phyloP scores from a whole-genome alignment of 2,113 vertebrate species.

The Percina caprodes region DNA sequence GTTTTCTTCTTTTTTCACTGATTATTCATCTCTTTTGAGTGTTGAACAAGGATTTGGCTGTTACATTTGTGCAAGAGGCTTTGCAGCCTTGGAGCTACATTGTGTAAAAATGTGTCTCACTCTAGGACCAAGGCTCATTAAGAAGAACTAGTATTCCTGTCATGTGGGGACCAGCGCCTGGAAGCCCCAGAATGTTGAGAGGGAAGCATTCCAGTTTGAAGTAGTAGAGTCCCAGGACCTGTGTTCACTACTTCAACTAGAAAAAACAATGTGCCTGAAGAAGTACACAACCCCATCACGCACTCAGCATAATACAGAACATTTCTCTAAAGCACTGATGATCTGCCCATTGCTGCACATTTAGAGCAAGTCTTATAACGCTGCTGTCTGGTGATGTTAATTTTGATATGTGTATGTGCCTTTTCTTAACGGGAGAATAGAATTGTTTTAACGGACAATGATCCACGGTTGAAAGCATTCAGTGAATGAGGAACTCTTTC shows the following conservation, averaged over 20 bases:
- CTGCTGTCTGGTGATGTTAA: slow-evolving; percentile 53
- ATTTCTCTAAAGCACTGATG: slow-evolving; percentile 58
- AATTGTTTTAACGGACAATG: slow-evolving; percentile 35
- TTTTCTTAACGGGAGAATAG: slow-evolving; percentile 18
- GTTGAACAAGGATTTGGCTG: slow-evolving; percentile 57
- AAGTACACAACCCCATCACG: slow-evolving; percentile 40
- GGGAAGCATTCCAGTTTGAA: slow-evolving; percentile 57
- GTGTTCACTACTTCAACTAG: slow-evolving; percentile 52
- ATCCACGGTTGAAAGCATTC: slow-evolving; percentile 31
- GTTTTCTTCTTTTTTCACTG: slow-evolving; percentile 58
- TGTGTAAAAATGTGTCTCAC: slow-evolving; percentile 57
- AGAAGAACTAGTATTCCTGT: slow-evolving; percentile 64
- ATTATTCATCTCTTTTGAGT: slow-evolving; percentile 61
- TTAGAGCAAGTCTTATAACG: slow-evolving; percentile 31
- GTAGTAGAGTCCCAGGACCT: slow-evolving; percentile 74
- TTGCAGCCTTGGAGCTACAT: slow-evolving; percentile 63
- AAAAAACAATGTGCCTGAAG: slow-evolving; percentile 52
- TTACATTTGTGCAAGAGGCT: slow-evolving; percentile 59
- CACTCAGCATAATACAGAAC: slow-evolving; percentile 50
- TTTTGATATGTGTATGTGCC: slow-evolving; percentile 38
- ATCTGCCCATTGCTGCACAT: slow-evolving; percentile 44
- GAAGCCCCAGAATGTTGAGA: slow-evolving; percentile 56
- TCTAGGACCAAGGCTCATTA: slow-evolving; percentile 69
- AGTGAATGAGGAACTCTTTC: slow-evolving; percentile 17
- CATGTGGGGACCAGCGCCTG: slow-evolving; percentile 49